Evolutionary conservation across 2,113 vertebrate genomes (phyloP), one percentile per base, ranked within the genome.

Genomic region (Hippocampus comes): DNA sequence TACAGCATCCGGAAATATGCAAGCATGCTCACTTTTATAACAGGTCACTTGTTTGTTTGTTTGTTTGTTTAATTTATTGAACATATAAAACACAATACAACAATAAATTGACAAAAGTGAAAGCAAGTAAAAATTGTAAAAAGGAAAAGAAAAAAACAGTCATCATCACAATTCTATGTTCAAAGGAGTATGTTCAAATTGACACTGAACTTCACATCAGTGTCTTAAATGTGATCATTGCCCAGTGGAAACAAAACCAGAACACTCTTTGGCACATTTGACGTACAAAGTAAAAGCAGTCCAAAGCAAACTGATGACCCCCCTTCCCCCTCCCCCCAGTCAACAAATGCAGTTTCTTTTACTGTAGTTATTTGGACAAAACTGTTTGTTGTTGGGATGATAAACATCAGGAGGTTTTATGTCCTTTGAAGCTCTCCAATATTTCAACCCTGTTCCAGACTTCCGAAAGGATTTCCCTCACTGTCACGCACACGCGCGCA

Each of bases 401-500:
- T 75, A 77, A 85, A 82, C 74, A 76, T 85, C 76, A 48, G 73
- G 55, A 27, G 75, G 65, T 81, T 90, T 84, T 85, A 83, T 76
- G 69, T 78, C 65, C 75, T 78, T 75, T 48, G 78, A 84, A 75
- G 74, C 10, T 82, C 73, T 78, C 64, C 73, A 72, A 64, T 78
- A 79, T 87, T 86, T 81, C 76, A 82, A 34, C 78, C 81, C 71
- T 82, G 68, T 83, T 82, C 68, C 83, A 86, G 79, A 81, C 86
- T 86, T 92, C 83, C 70, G 76, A 81, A 85, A 87, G 79, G 82
- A 86, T 90, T 89, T 91, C 70, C 84, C 84, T 89, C 84, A 84
- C 78, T 87, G 88, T 89, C 88, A 4, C 30, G 2, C 30, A n/a
- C 53, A n/a, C 9, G 7, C 46, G 7, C 18, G 86, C 78, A 55